These are phyloP conservation scores for Malurus splendens DNA, from an alignment of 2,797 vertebrate genomes.

Conservation along the genomic window DNA sequence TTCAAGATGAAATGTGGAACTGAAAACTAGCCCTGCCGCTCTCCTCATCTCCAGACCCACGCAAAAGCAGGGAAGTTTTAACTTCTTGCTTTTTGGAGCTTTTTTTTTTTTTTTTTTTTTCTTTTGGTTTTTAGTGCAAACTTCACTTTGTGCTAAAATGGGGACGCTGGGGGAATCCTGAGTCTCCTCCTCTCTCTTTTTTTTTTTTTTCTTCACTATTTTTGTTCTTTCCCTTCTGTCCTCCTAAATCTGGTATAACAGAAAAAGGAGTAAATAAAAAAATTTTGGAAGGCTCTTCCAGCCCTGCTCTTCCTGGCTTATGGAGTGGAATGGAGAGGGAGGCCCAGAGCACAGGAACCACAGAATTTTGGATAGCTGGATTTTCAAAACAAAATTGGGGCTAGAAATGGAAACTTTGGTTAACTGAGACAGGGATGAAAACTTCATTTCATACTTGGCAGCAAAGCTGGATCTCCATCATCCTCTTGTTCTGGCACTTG, in stretches of 20 bases:
- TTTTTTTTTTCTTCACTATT: not conserved
- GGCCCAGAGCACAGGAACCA: not conserved
- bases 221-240: not conserved
- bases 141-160: too few species aligned
- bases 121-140: too few species aligned
- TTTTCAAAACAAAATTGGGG: not conserved
- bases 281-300: not conserved
- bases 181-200: too few species aligned
- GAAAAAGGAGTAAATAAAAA: slow-evolving; percentile 1
- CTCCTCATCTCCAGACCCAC: not conserved
- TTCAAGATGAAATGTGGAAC: not conserved
- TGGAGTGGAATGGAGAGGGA: not conserved
- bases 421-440: not conserved
- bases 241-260: not conserved
- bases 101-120: not conserved
- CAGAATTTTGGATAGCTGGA: not conserved
- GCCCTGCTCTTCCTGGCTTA: not conserved
- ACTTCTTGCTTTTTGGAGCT: not conserved
- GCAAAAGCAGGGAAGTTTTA: not conserved
- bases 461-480: not conserved
- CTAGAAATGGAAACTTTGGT: slow-evolving; percentile 16
- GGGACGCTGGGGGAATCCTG: too few species aligned
- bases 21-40: not conserved
- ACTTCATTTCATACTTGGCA: not conserved
- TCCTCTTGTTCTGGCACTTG: not conserved